Conservation (phyloP, 2,797 vertebrate species). For the Melanotaenia pygmaea region DNA sequence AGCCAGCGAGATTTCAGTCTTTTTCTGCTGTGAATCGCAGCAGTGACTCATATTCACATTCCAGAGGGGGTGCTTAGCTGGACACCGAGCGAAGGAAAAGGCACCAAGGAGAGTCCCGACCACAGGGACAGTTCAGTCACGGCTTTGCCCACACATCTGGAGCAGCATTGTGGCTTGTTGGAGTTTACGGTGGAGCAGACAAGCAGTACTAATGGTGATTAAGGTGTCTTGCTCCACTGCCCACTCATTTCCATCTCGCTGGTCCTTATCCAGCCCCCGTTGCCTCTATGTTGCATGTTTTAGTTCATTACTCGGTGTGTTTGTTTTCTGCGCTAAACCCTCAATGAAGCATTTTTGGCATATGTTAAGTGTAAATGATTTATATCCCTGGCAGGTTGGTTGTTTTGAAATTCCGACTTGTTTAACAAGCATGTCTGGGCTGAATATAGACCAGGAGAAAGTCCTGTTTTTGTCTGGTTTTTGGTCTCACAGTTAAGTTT, state of each 20-base stretch:
- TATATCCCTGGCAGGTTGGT: conserved; percentile 60
- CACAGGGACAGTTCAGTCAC: conserved; percentile 47
- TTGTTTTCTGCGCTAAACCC: conserved; percentile 54
- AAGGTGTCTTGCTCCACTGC: conserved; percentile 44
- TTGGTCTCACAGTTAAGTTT: conserved; percentile 26
- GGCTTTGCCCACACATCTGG: conserved; percentile 70
- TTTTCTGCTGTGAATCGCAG: conserved; percentile 62
- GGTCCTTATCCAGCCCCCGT: conserved; percentile 20
- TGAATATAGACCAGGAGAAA: conserved; percentile 65
- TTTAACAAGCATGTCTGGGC: conserved; percentile 64
- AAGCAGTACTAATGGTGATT: conserved; percentile 40
- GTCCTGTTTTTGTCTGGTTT: conserved; percentile 45
- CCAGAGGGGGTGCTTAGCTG: conserved; percentile 62
- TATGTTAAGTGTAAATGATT: conserved; percentile 73
- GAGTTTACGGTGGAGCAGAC: conserved; percentile 60
- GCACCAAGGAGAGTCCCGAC: conserved; percentile 40
- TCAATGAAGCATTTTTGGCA: conserved; percentile 54
- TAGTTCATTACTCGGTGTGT: conserved; percentile 30
- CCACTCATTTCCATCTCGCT: conserved; percentile 22
- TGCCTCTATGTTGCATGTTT: not conserved
- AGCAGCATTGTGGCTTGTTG: conserved; percentile 64
- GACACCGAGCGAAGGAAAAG: conserved; percentile 59
- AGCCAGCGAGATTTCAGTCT: conserved; percentile 40
- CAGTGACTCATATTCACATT: conserved; percentile 77
- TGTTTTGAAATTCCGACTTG: conserved; percentile 62